These are phyloP conservation scores for Pseudopodoces humilis DNA, from an alignment of 2,113 vertebrate species.

Conservation along the genomic window DNA sequence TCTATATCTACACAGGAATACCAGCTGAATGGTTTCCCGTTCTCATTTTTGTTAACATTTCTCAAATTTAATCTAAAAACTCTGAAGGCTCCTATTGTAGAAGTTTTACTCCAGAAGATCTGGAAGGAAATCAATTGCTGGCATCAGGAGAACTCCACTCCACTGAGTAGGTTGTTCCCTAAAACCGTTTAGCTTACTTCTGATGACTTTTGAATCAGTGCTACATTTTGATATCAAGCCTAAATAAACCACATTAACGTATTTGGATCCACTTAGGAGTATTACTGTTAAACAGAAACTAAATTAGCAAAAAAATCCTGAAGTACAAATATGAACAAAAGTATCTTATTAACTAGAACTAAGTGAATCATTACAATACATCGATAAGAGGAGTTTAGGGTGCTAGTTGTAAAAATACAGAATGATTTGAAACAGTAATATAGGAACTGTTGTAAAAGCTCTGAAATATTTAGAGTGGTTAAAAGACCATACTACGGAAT, in stretches of 20 bases:
- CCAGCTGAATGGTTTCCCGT: not conserved
- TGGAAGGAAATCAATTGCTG: not conserved
- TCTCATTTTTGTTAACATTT: not conserved
- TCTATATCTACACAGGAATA: not conserved
- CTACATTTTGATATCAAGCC: not conserved
- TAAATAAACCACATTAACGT: not conserved
- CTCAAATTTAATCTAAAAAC: not conserved
- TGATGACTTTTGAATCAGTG: not conserved
- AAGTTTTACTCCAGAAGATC: not conserved
- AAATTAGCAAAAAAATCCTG: not conserved
- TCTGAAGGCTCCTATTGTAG: not conserved
- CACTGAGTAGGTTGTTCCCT: not conserved
- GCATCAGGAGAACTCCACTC: not conserved
- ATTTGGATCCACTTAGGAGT: not conserved
- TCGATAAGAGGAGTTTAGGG: conserved; percentile 3
- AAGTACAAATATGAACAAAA: not conserved
- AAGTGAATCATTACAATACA: conserved; percentile 30
- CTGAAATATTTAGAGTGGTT: not conserved
- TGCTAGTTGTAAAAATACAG: not conserved
- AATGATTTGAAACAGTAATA: not conserved
- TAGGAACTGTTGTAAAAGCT: not conserved
- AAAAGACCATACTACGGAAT: not conserved
- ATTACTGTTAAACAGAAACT: conserved; percentile 10
- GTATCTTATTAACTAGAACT: conserved; percentile 21
- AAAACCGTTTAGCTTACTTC: not conserved